phyloP scores from a whole-genome alignment of 2,797 vertebrate species.

The Danio aesculapii region DNA sequence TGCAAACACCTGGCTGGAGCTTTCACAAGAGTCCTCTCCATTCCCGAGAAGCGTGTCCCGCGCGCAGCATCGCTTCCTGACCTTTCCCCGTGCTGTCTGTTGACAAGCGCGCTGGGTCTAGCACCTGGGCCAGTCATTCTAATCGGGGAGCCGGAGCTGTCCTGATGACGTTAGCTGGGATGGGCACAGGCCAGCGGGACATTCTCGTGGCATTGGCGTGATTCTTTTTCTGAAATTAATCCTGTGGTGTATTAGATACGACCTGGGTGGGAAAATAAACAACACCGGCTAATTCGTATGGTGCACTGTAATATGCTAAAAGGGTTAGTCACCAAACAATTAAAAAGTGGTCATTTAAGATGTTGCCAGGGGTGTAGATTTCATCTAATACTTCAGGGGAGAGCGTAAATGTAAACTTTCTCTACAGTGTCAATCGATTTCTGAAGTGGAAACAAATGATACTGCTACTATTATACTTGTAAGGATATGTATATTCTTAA shows the following conservation, averaged over 20 bases:
- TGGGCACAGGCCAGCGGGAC: conserved; percentile 31
- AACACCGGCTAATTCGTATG: not conserved
- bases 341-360: no score
- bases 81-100: conserved; percentile 43
- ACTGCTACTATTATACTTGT: no score
- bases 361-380: no score
- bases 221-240: conserved; percentile 40
- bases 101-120: conserved; percentile 19
- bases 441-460: no score
- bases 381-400: no score
- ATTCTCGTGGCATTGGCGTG: conserved; percentile 33
- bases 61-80: conserved; percentile 36
- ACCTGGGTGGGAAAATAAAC: not conserved
- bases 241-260: not conserved
- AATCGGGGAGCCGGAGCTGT: not conserved
- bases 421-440: no score
- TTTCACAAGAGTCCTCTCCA: conserved; percentile 32
- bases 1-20: conserved; percentile 30
- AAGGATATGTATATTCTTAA: no score
- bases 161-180: conserved; percentile 21
- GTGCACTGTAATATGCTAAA: no score
- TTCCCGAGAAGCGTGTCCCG: not conserved
- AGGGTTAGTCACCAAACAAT: no score
- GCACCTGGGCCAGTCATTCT: conserved; percentile 61
- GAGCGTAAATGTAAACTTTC: no score